Evolutionary conservation across 1,140 invertebrate genomes (phyloP), one percentile per base, ranked within the genome.

Genomic region (Caenorhabditis inopinata): DNA sequence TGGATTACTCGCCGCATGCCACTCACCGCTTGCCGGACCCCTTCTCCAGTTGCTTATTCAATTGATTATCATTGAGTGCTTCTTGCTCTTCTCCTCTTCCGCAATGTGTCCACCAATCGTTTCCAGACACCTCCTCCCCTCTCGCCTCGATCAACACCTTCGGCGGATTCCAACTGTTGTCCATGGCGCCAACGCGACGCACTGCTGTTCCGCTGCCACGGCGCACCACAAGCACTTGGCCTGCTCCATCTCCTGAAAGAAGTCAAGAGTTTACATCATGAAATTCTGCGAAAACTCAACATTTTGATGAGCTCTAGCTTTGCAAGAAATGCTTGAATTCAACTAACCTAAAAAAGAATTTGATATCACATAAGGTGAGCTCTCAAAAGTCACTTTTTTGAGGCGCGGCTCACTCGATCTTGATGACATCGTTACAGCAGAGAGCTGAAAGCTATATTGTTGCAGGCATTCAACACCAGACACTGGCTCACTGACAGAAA

Each of bases 261-360:
- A 38, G 0, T 42, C 23, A 2, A 3, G 27, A 0, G n/a, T n/a
- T n/a, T n/a, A n/a, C n/a, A n/a, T n/a, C n/a, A n/a, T n/a, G n/a
- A n/a, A n/a, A n/a, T n/a, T n/a, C n/a, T n/a, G n/a, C n/a, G n/a
- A n/a, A n/a, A n/a, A n/a, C n/a, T n/a, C n/a, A n/a, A n/a, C n/a
- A n/a, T n/a, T n/a, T n/a, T n/a, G n/a, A n/a, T n/a, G n/a, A n/a
- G n/a, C n/a, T n/a, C n/a, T n/a, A n/a, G n/a, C n/a, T n/a, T n/a
- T n/a, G n/a, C n/a, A n/a, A n/a, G n/a, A n/a, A n/a, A n/a, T n/a
- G n/a, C n/a, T n/a, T n/a, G n/a, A n/a, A n/a, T n/a, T n/a, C n/a
- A 32, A 68, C 58, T 38, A 2, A 68, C 58, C 58, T 68, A 68
- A 68, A 68, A 68, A 68, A 68, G 58, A 68, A 18, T 68, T 68